Base-by-base conservation (phyloP, 2,113 vertebrate genomes). In the Cettia cetti region DNA sequence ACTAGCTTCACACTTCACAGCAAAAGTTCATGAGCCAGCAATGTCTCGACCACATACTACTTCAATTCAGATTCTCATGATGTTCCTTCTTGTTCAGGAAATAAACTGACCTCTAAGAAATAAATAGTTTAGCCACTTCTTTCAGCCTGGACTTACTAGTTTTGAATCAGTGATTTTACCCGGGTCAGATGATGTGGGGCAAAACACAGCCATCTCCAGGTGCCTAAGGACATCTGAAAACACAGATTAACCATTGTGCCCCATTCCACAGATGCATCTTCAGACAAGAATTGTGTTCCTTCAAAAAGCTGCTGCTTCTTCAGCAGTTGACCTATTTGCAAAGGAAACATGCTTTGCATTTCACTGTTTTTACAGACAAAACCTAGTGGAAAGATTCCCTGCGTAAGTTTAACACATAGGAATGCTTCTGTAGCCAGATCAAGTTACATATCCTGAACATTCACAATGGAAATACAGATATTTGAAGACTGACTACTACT, bases 21-120 rank as follows among this genome's bases (percentile, higher is more conserved):
- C 3, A 21, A 19, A 59, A 47, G 49, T 44, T 72, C 35, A 33
- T 0, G 0, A 79, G 59, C 9, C 31, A 90, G 30, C 30, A 88
- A 30, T 0, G 0, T 26, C 44, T 85, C 44, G 52, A 52, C 24
- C 19, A 28, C 2, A 1, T 21, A 39, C 4, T 42, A 40, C 33
- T 63, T 66, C 52, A n/a, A 71, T 13, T 91, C 17, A 71, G 7
- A 44, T 53, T 76, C 31, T 72, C 19, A 21, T 4, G 12, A 39
- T 4, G 0, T 27, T 86, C 19, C 6, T 75, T 40, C 28, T 16
- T 65, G 44, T 60, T 35, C 54, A 77, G 23, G 21, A 78, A 28
- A 82, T 35, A 54, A 88, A 54, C 31, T 49, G 39, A 86, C 12
- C 19, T 17, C 0, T 42, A 42, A 54, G 49, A 86, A 86, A 28